Evolutionary conservation across 2,113 vertebrate species (phyloP).

Genomic region (Oceanodroma tethys): DNA sequence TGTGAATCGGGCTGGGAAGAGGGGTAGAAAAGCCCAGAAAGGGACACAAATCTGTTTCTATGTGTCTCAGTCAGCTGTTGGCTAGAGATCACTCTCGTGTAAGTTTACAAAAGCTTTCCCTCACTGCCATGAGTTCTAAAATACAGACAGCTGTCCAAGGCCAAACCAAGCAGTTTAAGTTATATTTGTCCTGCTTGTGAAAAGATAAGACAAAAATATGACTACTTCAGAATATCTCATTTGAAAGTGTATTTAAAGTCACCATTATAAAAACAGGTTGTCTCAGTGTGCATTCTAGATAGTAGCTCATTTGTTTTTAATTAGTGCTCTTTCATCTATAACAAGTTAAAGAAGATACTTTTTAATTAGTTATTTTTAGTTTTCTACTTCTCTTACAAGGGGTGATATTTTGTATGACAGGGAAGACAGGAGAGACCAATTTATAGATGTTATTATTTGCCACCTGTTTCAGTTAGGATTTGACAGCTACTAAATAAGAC

Average conservation of each 20-base stretch:
- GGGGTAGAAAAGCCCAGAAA: neutral
- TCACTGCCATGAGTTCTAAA: neutral
- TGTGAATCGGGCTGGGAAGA: neutral
- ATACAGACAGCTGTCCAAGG: neutral
- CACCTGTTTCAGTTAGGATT: neutral
- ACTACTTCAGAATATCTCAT: neutral
- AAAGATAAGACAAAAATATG: neutral
- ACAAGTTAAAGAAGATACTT: neutral
- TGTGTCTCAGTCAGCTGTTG: neutral
- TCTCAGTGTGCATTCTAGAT: neutral
- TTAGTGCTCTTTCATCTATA: neutral
- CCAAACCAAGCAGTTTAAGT: neutral
- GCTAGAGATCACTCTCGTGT: neutral
- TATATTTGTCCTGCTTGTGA: neutral
- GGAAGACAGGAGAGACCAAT: neutral
- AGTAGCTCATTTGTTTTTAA: neutral
- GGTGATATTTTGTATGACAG: neutral
- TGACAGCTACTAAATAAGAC: neutral
- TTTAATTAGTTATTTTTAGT: neutral
- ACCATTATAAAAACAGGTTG: neutral
- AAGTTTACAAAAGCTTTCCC: neutral
- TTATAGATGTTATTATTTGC: neutral
- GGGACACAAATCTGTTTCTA: neutral
- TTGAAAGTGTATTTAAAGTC: neutral
- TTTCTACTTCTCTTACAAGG: neutral